These are phyloP conservation scores for Drosophila rufa DNA, from an alignment of 1,140 invertebrate species.

Conservation along the genomic window DNA sequence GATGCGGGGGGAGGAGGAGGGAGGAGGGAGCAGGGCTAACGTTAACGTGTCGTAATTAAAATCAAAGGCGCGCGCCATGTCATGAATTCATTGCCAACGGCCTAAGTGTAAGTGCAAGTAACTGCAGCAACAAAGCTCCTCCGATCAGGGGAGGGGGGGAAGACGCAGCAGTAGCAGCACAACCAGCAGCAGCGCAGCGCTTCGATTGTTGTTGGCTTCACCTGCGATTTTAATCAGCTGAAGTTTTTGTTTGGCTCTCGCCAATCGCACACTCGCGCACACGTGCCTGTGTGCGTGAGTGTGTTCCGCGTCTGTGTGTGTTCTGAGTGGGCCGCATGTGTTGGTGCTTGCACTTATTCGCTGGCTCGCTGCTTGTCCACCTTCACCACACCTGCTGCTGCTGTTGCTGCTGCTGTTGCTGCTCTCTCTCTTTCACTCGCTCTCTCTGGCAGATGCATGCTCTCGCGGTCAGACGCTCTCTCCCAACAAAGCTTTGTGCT, in stretches of 20 bases:
- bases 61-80: slow-evolving; percentile 65
- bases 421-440: slow-evolving; percentile 4
- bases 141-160: background rate
- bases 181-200: slow-evolving; percentile 21
- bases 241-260: slow-evolving; percentile 52
- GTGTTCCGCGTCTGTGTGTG: slow-evolving; percentile 12
- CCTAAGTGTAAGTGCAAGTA: slow-evolving; percentile 41
- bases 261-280: slow-evolving; percentile 12
- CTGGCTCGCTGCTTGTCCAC: slow-evolving; percentile 33
- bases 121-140: slow-evolving; percentile 17
- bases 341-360: slow-evolving; percentile 36
- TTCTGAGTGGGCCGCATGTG: slow-evolving; percentile 4
- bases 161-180: slow-evolving; percentile 27
- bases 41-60: slow-evolving; percentile 74
- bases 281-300: background rate
- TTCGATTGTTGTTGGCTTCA: slow-evolving; percentile 53
- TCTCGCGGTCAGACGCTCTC: slow-evolving; percentile 14
- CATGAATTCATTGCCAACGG: slow-evolving; percentile 69
- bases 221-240: slow-evolving; percentile 79
- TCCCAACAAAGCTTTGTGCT: slow-evolving; percentile 22
- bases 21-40: slow-evolving; percentile 7
- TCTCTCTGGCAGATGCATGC: background rate
- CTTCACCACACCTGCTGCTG: slow-evolving; percentile 81
- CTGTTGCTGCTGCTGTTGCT: slow-evolving; percentile 60
- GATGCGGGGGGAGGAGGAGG: background rate